A percentile compares a stretch with the other conserved stretches of the same genome.
Conservation (phyloP, 1,140 invertebrate species). For the Achatina immaculata region DNA sequence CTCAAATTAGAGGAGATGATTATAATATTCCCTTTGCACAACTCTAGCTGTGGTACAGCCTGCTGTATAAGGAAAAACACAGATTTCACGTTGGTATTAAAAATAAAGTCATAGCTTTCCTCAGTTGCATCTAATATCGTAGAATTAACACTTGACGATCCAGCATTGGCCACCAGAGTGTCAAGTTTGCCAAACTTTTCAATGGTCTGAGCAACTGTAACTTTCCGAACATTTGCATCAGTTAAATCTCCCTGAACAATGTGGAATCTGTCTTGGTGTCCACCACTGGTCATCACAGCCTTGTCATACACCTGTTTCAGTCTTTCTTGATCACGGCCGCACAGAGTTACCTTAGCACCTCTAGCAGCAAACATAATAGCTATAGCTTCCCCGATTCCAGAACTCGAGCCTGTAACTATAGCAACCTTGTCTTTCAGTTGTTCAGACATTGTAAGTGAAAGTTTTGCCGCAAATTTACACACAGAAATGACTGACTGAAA, state of each 20-base stretch:
- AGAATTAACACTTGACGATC: neutral
- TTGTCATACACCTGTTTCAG: neutral
- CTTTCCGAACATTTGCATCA: neutral
- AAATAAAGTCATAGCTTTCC: neutral
- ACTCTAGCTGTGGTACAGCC: slow-evolving; percentile 7
- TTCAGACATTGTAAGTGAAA: neutral
- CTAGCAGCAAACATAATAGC: neutral
- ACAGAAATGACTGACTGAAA: too few species aligned
- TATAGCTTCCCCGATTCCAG: neutral
- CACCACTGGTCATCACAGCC: neutral
- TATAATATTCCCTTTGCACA: slow-evolving; percentile 12
- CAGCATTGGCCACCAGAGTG: neutral
- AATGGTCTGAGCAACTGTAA: neutral
- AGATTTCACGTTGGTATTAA: slow-evolving; percentile 1
- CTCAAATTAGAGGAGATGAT: neutral
- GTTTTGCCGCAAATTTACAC: too few species aligned
- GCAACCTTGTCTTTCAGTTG: neutral
- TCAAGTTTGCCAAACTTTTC: slow-evolving; percentile 8
- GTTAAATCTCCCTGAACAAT: slow-evolving; percentile 8
- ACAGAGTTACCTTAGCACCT: neutral
- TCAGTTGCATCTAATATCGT: neutral
- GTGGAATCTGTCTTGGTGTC: neutral
- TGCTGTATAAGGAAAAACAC: slow-evolving; percentile 19
- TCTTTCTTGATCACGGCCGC: neutral
- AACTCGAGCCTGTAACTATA: neutral